These are phyloP conservation scores for Halocynthia roretzi DNA, from an alignment of 23 tunicate genomes.

Conservation along the genomic window DNA sequence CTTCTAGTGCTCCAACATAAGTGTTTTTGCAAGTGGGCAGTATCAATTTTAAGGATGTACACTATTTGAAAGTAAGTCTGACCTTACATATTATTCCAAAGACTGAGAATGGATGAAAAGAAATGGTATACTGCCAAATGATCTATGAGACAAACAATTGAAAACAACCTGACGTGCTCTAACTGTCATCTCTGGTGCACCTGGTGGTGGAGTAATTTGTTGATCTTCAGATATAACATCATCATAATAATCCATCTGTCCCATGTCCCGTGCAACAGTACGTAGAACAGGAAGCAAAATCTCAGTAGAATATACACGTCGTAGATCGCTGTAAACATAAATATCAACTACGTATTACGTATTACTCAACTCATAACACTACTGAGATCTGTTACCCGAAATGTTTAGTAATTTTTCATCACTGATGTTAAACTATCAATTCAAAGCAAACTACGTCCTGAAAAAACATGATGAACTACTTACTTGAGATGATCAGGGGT, in stretches of 20 bases:
- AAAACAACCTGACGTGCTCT: constrained; percentile 51
- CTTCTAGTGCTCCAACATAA: no score
- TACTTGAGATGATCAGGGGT: constrained; percentile 46
- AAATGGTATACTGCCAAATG: background rate
- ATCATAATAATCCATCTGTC: constrained; percentile 48
- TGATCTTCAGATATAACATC: constrained; percentile 48
- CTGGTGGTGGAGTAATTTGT: constrained; percentile 51
- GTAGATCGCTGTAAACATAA: constrained; percentile 39
- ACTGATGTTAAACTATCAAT: no score
- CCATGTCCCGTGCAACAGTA: constrained; percentile 64
- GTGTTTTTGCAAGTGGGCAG: no score
- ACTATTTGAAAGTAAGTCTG: no score
- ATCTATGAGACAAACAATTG: background rate
- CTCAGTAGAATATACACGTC: constrained; percentile 41
- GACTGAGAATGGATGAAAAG: background rate
- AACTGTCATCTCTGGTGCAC: constrained; percentile 59
- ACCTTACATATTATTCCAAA: no score
- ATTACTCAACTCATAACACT: background rate
- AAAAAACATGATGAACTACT: background rate
- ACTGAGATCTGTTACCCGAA: background rate
- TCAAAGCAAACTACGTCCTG: background rate
- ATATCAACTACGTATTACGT: background rate
- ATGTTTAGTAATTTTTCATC: no score
- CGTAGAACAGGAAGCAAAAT: constrained; percentile 47
- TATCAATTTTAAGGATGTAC: no score